A percentile compares a stretch with the other conserved stretches of the same genome.
phyloP scores from a whole-genome alignment of 2,888 invertebrate genomes.

The Myopa tessellatipennis region DNA sequence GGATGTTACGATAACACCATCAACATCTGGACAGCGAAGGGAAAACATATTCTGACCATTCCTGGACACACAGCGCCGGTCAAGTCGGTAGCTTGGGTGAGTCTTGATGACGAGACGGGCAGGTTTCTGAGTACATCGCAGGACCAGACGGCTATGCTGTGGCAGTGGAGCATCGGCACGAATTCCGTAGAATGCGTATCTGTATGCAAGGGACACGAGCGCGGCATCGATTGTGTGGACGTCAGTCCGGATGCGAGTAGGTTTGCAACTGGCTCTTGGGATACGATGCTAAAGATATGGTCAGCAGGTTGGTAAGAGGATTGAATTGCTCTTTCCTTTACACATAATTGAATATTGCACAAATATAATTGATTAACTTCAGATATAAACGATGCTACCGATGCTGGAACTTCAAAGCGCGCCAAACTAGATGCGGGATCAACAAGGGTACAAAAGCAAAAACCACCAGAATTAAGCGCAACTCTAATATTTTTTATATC shows the following conservation, averaged over 20 bases:
- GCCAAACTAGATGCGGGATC: slow-evolving; percentile 67
- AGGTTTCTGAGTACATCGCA: slow-evolving; percentile 87
- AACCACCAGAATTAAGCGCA: neutral
- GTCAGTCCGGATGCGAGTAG: slow-evolving; percentile 76
- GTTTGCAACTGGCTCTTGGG: slow-evolving; percentile 92
- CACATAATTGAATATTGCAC: neutral
- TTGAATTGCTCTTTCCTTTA: neutral
- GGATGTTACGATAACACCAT: slow-evolving; percentile 95
- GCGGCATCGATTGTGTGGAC: slow-evolving; percentile 89
- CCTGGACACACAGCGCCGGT: slow-evolving; percentile 89
- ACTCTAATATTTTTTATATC: neutral
- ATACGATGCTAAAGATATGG: slow-evolving; percentile 92
- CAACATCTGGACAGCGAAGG: slow-evolving; percentile 89
- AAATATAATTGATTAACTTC: slow-evolving; percentile 39
- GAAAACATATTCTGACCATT: slow-evolving; percentile 84
- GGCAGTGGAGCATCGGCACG: slow-evolving; percentile 83
- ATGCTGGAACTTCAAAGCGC: slow-evolving; percentile 75
- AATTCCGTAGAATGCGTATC: slow-evolving; percentile 84
- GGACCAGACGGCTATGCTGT: slow-evolving; percentile 90
- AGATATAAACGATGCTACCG: slow-evolving; percentile 71
- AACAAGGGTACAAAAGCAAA: slow-evolving; percentile 69
- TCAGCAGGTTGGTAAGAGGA: slow-evolving; percentile 74
- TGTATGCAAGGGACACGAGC: slow-evolving; percentile 90
- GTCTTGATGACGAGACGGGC: slow-evolving; percentile 74
- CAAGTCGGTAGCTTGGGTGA: slow-evolving; percentile 90